Evolutionary conservation across 1,140 invertebrate genomes (phyloP).

Genomic region (Heliconius hewitsoni): DNA sequence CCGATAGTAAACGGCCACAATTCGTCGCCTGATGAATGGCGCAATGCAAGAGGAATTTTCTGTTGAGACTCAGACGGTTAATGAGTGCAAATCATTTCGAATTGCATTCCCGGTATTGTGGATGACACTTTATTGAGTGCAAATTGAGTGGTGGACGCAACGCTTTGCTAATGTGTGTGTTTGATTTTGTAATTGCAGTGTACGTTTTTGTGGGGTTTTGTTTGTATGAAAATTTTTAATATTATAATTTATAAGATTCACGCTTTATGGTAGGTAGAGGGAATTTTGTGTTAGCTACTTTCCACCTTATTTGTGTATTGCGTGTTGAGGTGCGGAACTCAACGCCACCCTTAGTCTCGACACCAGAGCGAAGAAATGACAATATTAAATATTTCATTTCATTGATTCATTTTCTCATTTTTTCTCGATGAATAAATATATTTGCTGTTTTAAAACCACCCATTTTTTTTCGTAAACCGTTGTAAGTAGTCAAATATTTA

Average conservation of each 20-base stretch:
- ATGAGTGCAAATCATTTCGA: constrained; percentile 75
- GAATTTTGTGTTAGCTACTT: too few relatives aligned
- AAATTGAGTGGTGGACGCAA: constrained; percentile 42
- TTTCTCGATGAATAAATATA: too few relatives aligned
- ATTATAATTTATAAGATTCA: neutral
- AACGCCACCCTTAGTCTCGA: too few relatives aligned
- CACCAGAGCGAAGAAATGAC: too few relatives aligned
- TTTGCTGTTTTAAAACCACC: too few relatives aligned
- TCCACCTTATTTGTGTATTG: too few relatives aligned
- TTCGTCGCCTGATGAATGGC: constrained; percentile 61
- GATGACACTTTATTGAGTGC: constrained; percentile 65
- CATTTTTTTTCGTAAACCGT: too few relatives aligned
- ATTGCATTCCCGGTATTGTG: constrained; percentile 62
- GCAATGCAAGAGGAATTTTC: constrained; percentile 67
- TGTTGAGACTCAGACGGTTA: constrained; percentile 63
- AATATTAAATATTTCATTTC: too few relatives aligned
- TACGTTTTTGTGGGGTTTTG: neutral
- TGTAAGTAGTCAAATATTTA: too few relatives aligned
- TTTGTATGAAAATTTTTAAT: neutral
- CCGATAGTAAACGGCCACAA: constrained; percentile 32
- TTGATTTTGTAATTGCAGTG: neutral
- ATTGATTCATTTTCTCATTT: too few relatives aligned
- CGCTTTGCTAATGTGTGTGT: neutral
- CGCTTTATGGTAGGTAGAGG: too few relatives aligned
- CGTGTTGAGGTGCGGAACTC: too few relatives aligned